phyloP scores from a whole-genome alignment of 2,113 vertebrate species.

The Nothobranchius kuhntae region DNA sequence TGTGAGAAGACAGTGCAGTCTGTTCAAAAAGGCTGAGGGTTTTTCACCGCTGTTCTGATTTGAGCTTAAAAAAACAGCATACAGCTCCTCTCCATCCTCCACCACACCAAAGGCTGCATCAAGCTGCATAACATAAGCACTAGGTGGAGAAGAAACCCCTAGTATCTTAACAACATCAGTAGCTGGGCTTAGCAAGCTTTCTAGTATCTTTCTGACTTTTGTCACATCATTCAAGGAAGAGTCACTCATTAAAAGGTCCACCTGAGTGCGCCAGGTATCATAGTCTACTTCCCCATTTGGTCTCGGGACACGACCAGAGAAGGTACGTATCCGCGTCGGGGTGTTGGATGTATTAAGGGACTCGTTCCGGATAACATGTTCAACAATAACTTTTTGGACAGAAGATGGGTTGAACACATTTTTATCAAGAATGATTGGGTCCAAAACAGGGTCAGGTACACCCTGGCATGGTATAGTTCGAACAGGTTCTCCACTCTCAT shows the following conservation, averaged over 20 bases:
- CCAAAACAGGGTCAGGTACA: too few relatives aligned
- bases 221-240: neutral
- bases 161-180: constrained; percentile 24
- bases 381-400: too few relatives aligned
- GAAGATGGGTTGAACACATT: too few relatives aligned
- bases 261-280: neutral
- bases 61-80: too few relatives aligned
- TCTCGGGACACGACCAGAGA: neutral
- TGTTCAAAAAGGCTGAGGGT: too few relatives aligned
- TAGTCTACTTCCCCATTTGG: neutral
- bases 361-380: too few relatives aligned
- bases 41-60: too few relatives aligned
- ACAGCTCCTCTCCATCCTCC: constrained; percentile 1
- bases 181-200: constrained; percentile 22
- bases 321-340: neutral
- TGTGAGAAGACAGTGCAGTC: too few relatives aligned
- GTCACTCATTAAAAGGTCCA: neutral
- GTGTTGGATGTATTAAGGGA: neutral
- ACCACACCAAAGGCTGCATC: constrained; percentile 33
- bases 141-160: neutral
- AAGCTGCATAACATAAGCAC: constrained; percentile 21
- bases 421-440: too few relatives aligned
- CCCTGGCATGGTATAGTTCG: too few relatives aligned
- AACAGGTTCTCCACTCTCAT: too few relatives aligned
- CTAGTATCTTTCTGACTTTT: neutral